phyloP scores from a whole-genome alignment of 2,113 vertebrate species.

The Nerophis lumbriciformis region DNA sequence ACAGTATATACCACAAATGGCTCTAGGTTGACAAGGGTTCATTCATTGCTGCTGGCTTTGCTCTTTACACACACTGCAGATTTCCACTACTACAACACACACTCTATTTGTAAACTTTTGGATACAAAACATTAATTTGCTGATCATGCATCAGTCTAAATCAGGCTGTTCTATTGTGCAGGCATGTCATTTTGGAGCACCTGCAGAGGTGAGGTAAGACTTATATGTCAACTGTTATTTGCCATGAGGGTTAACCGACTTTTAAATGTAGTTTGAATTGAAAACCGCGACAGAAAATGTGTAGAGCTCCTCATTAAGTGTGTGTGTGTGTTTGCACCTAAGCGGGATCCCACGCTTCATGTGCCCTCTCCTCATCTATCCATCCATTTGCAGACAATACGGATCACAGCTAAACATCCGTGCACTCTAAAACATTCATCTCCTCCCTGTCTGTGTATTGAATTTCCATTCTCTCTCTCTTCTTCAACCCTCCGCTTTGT shows the following conservation, averaged over 20 bases:
- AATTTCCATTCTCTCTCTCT: conserved; percentile 28
- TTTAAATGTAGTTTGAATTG: neutral
- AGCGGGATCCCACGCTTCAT: conserved; percentile 18
- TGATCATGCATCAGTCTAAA: neutral
- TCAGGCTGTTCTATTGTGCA: neutral
- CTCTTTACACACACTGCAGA: too few species aligned
- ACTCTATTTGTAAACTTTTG: neutral
- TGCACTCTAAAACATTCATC: conserved; percentile 27
- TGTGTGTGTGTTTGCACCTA: conserved; percentile 7
- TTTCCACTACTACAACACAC: neutral
- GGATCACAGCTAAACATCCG: conserved; percentile 30
- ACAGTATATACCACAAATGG: too few species aligned
- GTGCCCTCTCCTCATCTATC: conserved; percentile 3
- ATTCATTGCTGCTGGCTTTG: too few species aligned
- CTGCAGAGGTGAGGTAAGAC: neutral
- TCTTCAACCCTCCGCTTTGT: conserved; percentile 21
- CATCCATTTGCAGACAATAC: conserved; percentile 25
- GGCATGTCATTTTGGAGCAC: neutral
- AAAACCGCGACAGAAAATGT: neutral
- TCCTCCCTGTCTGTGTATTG: conserved; percentile 23
- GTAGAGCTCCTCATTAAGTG: conserved; percentile 5
- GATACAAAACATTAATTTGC: neutral
- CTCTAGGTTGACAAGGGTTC: too few species aligned
- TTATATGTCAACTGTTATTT: neutral
- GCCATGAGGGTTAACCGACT: neutral